Conservation (phyloP, 2,888 invertebrate species). For the Drosophila robusta region DNA sequence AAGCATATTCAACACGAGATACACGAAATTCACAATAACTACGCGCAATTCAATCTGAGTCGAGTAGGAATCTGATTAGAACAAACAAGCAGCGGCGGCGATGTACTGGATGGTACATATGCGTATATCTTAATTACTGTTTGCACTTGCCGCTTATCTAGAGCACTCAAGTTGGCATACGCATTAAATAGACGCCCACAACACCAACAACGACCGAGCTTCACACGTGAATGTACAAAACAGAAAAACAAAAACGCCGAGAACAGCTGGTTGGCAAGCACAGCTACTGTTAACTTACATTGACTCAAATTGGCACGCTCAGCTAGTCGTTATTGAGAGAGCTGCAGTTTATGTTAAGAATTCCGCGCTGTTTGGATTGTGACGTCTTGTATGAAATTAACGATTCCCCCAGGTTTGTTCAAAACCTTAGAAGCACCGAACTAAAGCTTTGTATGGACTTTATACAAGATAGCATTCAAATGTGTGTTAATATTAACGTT, state of each 20-base stretch:
- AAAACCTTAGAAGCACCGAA: too few species aligned
- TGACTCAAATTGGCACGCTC: conserved; percentile 3
- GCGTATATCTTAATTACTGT: conserved; percentile 36
- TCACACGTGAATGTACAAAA: conserved; percentile 16
- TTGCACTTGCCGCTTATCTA: conserved; percentile 49
- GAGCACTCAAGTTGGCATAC: conserved; percentile 24
- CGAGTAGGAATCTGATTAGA: conserved; percentile 11
- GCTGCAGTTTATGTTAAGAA: background rate
- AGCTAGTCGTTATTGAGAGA: conserved; percentile 5
- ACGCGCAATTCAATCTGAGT: conserved; percentile 13
- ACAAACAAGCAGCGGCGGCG: background rate
- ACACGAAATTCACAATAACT: conserved; percentile 12
- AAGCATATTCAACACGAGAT: conserved; percentile 19
- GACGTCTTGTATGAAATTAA: background rate
- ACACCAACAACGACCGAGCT: conserved; percentile 29
- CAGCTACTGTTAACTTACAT: conserved; percentile 23
- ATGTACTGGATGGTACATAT: conserved; percentile 14
- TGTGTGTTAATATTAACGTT: too few species aligned
- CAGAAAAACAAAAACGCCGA: conserved; percentile 17
- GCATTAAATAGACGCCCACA: conserved; percentile 36
- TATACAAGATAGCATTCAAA: too few species aligned
- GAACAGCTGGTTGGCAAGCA: conserved; percentile 33
- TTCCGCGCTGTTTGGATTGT: background rate
- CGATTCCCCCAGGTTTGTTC: too few species aligned
- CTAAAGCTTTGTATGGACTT: too few species aligned